These are phyloP conservation scores for Heliconius ethilla DNA, from an alignment of 2,888 invertebrate genomes.

Conservation along the genomic window DNA sequence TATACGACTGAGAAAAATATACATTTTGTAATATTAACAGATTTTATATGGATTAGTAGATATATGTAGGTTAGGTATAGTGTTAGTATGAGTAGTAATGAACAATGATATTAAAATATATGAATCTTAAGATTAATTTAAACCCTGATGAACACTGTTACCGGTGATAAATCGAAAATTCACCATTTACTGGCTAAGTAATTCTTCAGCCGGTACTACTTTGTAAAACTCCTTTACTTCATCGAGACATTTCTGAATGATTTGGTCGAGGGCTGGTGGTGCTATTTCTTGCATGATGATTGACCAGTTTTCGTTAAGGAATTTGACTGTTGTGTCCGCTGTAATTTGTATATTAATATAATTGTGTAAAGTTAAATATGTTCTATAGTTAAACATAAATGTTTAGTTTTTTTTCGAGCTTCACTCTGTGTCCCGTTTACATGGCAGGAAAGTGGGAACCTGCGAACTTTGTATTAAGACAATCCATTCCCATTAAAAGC, in stretches of 20 bases:
- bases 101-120: background rate
- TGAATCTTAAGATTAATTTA: background rate
- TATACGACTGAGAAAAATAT: background rate
- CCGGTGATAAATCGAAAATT: conserved; percentile 38
- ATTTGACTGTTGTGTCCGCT: conserved; percentile 71
- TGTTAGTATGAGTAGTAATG: background rate
- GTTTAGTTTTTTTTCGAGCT: background rate
- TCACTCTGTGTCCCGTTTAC: background rate
- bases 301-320: conserved; percentile 76
- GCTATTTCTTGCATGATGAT: conserved; percentile 77
- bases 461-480: background rate
- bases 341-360: conserved; percentile 50
- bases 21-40: background rate
- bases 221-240: conserved; percentile 67
- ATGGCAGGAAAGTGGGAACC: background rate
- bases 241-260: conserved; percentile 67
- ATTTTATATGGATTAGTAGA: background rate
- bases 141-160: background rate
- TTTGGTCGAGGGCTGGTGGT: conserved; percentile 68
- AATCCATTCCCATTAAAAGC: background rate
- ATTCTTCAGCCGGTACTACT: conserved; percentile 59
- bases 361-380: background rate
- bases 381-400: background rate
- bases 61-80: background rate
- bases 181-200: conserved; percentile 65